phyloP scores from a whole-genome alignment of 2,888 invertebrate species.

The Lycia hirtaria region DNA sequence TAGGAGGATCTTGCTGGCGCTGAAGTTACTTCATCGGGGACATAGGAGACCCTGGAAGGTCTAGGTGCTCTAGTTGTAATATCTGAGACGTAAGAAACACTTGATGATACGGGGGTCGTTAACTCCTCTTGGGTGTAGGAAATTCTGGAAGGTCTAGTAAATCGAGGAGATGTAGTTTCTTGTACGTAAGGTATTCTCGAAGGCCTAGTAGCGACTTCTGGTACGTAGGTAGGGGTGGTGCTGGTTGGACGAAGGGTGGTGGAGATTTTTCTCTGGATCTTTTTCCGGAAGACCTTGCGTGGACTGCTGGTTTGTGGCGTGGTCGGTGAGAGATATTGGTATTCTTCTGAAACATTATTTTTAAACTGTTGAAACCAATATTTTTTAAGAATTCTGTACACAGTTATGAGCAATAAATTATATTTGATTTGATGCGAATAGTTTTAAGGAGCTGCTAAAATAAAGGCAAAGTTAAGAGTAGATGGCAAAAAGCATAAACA shows the following conservation, averaged over 20 bases:
- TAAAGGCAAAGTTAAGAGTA: too few relatives aligned
- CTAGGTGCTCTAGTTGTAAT: neutral
- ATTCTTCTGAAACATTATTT: constrained; percentile 65
- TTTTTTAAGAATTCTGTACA: too few relatives aligned
- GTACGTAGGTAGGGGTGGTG: constrained; percentile 38
- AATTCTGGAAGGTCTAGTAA: constrained; percentile 6
- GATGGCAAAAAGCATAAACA: too few relatives aligned
- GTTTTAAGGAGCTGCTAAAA: too few relatives aligned
- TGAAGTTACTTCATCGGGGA: neutral
- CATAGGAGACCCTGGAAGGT: constrained; percentile 3
- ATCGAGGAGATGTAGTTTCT: constrained; percentile 1
- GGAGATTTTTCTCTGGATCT: constrained; percentile 67
- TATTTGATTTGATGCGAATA: too few relatives aligned
- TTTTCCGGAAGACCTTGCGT: constrained; percentile 64
- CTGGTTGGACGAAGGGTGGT: constrained; percentile 62
- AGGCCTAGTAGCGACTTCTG: constrained; percentile 31
- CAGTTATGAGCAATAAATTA: too few relatives aligned
- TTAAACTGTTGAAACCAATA: neutral
- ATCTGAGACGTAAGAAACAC: neutral
- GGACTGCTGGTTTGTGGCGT: constrained; percentile 59
- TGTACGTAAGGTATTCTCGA: constrained; percentile 30
- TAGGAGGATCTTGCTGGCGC: neutral
- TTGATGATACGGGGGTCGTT: neutral
- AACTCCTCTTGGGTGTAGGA: constrained; percentile 1
- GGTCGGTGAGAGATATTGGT: constrained; percentile 76